phyloP scores from a whole-genome alignment of 2,888 invertebrate genomes.

The Myathropa florea region DNA sequence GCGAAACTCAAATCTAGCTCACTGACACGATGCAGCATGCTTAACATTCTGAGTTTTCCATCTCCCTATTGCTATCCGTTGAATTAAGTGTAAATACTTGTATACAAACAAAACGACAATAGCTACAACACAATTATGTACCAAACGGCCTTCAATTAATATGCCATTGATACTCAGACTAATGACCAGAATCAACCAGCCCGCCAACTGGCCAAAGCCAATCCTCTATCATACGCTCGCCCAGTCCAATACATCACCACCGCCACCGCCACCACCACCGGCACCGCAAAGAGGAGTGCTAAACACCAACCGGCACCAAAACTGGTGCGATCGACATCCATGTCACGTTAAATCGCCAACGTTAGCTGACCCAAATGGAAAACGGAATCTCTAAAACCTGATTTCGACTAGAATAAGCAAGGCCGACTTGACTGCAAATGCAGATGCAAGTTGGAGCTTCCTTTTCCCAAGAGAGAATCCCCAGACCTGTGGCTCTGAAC shows the following conservation, averaged over 20 bases:
- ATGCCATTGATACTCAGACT: constrained; percentile 27
- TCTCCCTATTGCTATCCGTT: neutral
- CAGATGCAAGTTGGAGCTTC: neutral
- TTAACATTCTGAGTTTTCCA: neutral
- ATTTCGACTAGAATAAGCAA: constrained; percentile 34
- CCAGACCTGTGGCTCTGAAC: neutral
- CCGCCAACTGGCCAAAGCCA: constrained; percentile 4
- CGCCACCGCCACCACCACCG: neutral
- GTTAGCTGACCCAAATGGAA: constrained; percentile 62
- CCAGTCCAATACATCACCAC: neutral
- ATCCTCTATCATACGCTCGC: neutral
- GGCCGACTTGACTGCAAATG: neutral
- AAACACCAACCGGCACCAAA: constrained; percentile 27
- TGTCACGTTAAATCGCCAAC: constrained; percentile 62
- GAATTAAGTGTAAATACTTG: neutral
- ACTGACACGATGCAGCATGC: neutral
- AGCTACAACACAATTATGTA: constrained; percentile 27
- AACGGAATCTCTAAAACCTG: constrained; percentile 57
- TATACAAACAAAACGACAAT: neutral
- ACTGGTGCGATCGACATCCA: constrained; percentile 46
- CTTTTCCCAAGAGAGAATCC: neutral
- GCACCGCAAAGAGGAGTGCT: neutral
- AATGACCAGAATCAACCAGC: constrained; percentile 35
- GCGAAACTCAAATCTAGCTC: neutral
- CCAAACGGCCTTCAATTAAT: constrained; percentile 52